These are phyloP conservation scores for Hyphantria cunea DNA, from an alignment of 1,140 invertebrate genomes.

Conservation along the genomic window DNA sequence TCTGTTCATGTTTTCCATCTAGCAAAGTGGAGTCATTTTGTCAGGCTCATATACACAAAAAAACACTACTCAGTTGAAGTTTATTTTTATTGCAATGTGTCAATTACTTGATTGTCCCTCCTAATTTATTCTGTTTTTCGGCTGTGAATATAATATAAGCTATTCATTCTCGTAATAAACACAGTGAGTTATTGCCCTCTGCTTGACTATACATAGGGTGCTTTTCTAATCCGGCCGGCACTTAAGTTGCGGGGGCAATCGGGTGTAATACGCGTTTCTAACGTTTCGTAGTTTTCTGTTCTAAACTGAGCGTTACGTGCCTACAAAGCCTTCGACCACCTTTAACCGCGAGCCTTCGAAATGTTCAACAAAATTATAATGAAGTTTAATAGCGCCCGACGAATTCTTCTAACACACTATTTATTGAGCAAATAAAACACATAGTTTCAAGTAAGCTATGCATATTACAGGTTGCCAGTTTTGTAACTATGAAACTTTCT, in stretches of 20 bases:
- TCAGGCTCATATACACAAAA: too few species aligned
- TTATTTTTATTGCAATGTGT: too few species aligned
- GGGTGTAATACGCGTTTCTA: slow-evolving; percentile 56
- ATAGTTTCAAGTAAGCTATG: slow-evolving; percentile 16
- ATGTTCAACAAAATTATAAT: slow-evolving; percentile 28
- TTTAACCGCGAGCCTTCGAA: slow-evolving; percentile 19
- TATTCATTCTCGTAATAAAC: too few species aligned
- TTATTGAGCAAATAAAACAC: slow-evolving; percentile 28
- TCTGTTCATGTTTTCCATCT: too few species aligned
- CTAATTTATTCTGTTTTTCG: too few species aligned
- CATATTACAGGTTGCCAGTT: slow-evolving; percentile 26
- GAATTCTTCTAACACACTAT: slow-evolving; percentile 24
- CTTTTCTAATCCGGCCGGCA: slow-evolving; percentile 67
- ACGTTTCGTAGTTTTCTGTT: slow-evolving; percentile 62
- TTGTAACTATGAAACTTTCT: slow-evolving; percentile 25
- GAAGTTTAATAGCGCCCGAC: slow-evolving; percentile 24
- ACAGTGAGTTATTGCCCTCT: slow-evolving; percentile 15
- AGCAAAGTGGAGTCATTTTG: too few species aligned
- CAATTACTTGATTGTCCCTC: too few species aligned
- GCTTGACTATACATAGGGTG: slow-evolving; percentile 53
- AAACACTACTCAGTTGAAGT: too few species aligned
- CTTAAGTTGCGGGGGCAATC: slow-evolving; percentile 75
- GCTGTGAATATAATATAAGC: too few species aligned
- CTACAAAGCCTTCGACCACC: slow-evolving; percentile 20
- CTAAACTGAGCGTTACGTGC: slow-evolving; percentile 42